Conservation (phyloP, 2,113 vertebrate species). For the Gymnogyps californianus region DNA sequence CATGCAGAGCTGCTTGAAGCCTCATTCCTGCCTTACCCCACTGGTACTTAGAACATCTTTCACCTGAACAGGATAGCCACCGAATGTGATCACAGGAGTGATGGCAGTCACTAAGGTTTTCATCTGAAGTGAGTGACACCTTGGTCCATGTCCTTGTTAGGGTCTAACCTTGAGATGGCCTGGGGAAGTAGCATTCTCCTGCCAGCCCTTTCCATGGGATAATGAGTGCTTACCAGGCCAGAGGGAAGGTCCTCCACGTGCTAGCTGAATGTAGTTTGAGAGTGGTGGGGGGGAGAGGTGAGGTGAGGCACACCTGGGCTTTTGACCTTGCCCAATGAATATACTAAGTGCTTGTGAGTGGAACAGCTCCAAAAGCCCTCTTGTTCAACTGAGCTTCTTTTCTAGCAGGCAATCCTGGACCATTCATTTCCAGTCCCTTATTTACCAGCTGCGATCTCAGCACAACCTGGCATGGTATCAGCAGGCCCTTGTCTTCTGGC, state of each 20-base stretch:
- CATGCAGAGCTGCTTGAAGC: background rate
- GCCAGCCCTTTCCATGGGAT: background rate
- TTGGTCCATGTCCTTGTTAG: background rate
- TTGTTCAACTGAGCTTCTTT: background rate
- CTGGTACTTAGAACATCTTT: background rate
- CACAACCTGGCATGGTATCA: background rate
- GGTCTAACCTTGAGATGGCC: background rate
- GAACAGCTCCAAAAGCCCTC: background rate
- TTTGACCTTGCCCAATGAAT: constrained; percentile 9
- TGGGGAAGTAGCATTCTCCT: background rate
- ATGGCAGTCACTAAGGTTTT: background rate
- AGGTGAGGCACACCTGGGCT: background rate
- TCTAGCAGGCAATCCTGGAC: background rate
- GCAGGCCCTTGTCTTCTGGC: background rate
- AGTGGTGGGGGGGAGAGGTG: background rate
- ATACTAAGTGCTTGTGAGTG: background rate
- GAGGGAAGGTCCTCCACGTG: background rate
- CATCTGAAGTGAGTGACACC: background rate
- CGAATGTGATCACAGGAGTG: background rate
- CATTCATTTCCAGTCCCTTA: background rate
- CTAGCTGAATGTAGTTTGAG: background rate
- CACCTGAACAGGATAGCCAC: background rate
- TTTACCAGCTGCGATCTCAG: background rate
- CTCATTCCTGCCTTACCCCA: background rate
- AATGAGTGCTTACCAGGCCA: background rate